Percentiles rank a stretch among this genome's conserved stretches.
Conservation (phyloP, 2,888 invertebrate genomes). For the Acanthococcus lagerstroemiae region DNA sequence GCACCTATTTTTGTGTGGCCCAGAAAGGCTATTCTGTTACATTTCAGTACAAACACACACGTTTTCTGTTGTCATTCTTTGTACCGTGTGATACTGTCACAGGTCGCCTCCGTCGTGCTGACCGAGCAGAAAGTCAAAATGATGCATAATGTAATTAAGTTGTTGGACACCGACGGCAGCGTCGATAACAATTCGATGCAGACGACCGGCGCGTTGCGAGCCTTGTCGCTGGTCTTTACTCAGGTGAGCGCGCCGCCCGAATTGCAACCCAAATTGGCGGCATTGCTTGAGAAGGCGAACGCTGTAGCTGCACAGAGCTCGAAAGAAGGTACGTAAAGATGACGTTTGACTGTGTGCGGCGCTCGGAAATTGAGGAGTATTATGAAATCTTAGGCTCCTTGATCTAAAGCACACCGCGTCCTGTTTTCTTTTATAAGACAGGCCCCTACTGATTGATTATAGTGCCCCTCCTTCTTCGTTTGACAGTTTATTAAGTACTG, state of each 20-base stretch:
- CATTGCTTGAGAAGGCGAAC: conserved; percentile 13
- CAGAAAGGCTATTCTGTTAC: too few species aligned
- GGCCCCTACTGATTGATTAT: too few species aligned
- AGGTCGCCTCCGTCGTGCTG: conserved; percentile 10
- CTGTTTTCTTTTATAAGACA: too few species aligned
- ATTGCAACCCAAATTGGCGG: conserved; percentile 14
- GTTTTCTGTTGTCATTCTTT: too few species aligned
- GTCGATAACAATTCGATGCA: conserved; percentile 5
- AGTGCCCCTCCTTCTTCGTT: too few species aligned
- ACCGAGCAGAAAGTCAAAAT: conserved; percentile 26
- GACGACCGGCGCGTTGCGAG: conserved; percentile 1
- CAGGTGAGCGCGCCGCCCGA: conserved; percentile 7
- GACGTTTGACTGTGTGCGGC: too few species aligned
- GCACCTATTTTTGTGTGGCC: too few species aligned
- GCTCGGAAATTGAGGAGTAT: too few species aligned
- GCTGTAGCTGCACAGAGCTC: not conserved
- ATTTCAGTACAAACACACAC: too few species aligned
- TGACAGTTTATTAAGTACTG: too few species aligned
- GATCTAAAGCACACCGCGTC: too few species aligned
- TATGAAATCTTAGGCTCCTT: too few species aligned
- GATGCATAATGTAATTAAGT: conserved; percentile 11
- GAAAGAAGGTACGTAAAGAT: conserved; percentile 6
- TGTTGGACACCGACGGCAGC: conserved; percentile 6
- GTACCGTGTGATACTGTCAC: not conserved
- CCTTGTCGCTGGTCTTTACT: conserved; percentile 8